phyloP scores from a whole-genome alignment of 2,797 vertebrate species.

The Sebastolobus alascanus region DNA sequence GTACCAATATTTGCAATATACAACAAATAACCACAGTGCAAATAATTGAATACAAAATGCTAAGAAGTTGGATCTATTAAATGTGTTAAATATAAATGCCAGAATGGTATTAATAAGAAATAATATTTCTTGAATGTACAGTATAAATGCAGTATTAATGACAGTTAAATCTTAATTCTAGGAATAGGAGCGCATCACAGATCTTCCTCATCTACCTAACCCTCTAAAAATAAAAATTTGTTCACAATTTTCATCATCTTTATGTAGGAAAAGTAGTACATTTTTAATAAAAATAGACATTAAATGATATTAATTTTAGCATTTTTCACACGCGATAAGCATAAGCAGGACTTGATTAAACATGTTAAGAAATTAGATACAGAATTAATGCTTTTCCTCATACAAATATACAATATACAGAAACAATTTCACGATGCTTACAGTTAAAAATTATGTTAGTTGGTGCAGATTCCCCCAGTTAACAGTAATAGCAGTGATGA shows the following conservation, averaged over 20 bases:
- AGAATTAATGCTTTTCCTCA: neutral
- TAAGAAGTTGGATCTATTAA: no score
- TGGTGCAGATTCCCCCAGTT: neutral
- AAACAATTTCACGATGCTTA: neutral
- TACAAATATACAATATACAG: neutral
- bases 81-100: no score
- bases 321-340: neutral
- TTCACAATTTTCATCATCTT: neutral
- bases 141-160: no score
- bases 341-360: neutral
- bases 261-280: neutral
- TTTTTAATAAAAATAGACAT: neutral
- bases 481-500: neutral
- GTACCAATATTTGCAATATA: no score
- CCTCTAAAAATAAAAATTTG: no score
- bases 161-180: no score
- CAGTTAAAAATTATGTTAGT: neutral
- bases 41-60: no score
- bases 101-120: no score
- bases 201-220: neutral
- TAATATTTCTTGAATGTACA: no score
- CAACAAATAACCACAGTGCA: no score
- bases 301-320: no score
- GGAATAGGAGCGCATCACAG: no score
- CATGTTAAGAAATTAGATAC: neutral